Evolutionary conservation across 2,797 vertebrate genomes (phyloP).

Genomic region (Rousettus madagascariensis): DNA sequence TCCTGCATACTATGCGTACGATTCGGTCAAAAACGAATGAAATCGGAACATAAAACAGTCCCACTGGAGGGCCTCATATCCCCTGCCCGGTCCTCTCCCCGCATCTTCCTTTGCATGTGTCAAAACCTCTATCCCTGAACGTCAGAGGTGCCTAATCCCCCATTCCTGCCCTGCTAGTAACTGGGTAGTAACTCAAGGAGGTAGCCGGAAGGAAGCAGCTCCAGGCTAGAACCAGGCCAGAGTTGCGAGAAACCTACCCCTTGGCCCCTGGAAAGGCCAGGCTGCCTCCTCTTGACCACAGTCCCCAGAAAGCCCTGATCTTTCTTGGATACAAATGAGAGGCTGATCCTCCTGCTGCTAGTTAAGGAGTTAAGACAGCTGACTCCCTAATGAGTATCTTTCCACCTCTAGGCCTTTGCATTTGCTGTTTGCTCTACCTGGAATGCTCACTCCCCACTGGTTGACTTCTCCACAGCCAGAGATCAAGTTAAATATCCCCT

Average conservation of each 20-base stretch:
- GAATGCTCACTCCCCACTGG: background rate
- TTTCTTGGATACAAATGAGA: background rate
- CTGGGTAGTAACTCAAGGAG: background rate
- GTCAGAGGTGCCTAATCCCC: background rate
- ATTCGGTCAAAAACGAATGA: background rate
- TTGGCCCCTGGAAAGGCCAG: background rate
- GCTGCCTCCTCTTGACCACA: background rate
- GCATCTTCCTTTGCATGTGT: background rate
- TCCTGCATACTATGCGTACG: background rate
- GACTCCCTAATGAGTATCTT: rapidly evolving
- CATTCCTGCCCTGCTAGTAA: background rate
- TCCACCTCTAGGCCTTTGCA: background rate
- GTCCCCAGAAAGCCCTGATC: background rate
- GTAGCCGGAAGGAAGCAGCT: conserved; percentile 7
- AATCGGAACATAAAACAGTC: background rate
- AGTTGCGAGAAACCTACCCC: background rate
- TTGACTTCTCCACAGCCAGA: background rate
- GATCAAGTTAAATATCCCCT: background rate
- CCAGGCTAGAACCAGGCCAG: conserved; percentile 3
- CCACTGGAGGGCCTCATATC: background rate
- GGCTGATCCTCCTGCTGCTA: background rate
- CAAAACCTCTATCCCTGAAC: background rate
- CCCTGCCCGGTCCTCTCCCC: background rate
- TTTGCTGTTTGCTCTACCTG: background rate
- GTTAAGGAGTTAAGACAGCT: background rate